Percentiles rank a stretch among this genome's conserved stretches.
Evolutionary conservation across 2,888 invertebrate genomes (phyloP).

Genomic region (Amiota mariae): DNA sequence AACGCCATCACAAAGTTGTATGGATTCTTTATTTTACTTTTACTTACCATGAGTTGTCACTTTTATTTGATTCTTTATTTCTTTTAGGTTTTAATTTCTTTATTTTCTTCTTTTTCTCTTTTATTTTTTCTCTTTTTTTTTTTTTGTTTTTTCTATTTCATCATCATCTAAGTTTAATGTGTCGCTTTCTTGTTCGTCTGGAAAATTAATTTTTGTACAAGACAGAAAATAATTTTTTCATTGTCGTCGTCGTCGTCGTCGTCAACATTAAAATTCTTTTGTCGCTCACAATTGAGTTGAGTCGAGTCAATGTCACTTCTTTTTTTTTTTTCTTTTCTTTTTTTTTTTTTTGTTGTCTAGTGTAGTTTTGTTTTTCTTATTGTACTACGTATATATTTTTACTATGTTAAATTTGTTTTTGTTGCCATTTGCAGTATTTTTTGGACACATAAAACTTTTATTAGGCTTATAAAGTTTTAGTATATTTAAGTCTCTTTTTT

Average conservation of each 20-base stretch:
- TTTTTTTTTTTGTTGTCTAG: neutral
- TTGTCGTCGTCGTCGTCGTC: too few relatives aligned
- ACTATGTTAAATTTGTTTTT: neutral
- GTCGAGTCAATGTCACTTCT: neutral
- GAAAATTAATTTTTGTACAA: slow-evolving; percentile 54
- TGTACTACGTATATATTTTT: too few relatives aligned
- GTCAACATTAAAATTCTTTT: neutral
- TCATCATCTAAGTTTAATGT: slow-evolving; percentile 1
- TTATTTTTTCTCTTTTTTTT: too few relatives aligned
- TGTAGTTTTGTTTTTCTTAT: neutral
- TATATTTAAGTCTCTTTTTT: neutral
- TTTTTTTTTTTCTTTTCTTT: neutral
- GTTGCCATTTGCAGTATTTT: neutral
- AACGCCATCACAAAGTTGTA: neutral
- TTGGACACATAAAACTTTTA: slow-evolving; percentile 46
- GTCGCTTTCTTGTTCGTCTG: slow-evolving; percentile 39
- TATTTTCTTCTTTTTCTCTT: neutral
- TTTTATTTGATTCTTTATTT: slow-evolving; percentile 14
- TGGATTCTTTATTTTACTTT: too few relatives aligned
- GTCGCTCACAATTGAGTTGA: neutral
- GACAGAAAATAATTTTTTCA: slow-evolving; percentile 31
- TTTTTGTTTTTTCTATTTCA: too few relatives aligned
- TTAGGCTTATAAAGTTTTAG: slow-evolving; percentile 53
- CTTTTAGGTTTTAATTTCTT: neutral
- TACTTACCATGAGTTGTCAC: slow-evolving; percentile 10